phyloP scores from a whole-genome alignment of 2,797 vertebrate genomes.

The Telmatherina bonti region DNA sequence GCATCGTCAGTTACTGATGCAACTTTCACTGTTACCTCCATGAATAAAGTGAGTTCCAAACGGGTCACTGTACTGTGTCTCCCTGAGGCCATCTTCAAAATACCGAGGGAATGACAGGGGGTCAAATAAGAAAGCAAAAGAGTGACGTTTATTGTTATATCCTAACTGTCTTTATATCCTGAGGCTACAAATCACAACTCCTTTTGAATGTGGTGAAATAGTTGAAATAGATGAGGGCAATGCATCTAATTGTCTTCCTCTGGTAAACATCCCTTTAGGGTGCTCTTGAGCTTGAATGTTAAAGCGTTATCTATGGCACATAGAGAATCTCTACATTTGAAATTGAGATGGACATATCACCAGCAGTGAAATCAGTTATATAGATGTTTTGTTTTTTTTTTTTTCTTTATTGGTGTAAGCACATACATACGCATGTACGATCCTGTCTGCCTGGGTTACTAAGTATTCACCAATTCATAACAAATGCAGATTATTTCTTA shows the following conservation, averaged over 20 bases:
- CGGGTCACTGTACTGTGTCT: constrained; percentile 65
- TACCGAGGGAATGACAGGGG: constrained; percentile 45
- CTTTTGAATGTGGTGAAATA: constrained; percentile 44
- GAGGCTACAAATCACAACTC: constrained; percentile 50
- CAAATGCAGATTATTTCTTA: constrained; percentile 69
- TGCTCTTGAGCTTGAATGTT: constrained; percentile 22
- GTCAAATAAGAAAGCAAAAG: constrained; percentile 35
- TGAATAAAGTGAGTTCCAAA: constrained; percentile 70
- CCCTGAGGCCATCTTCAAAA: constrained; percentile 70
- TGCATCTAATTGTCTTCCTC: constrained; percentile 50
- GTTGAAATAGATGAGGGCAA: constrained; percentile 37
- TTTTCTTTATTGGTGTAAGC: not conserved
- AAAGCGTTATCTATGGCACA: constrained; percentile 34
- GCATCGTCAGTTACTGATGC: constrained; percentile 51
- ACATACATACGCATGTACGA: not conserved
- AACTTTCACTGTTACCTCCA: constrained; percentile 67
- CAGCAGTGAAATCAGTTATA: constrained; percentile 8
- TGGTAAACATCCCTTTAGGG: constrained; percentile 23
- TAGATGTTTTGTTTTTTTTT: constrained; percentile 12
- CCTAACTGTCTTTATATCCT: constrained; percentile 50
- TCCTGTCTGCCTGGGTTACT: not conserved
- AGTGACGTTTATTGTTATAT: constrained; percentile 67
- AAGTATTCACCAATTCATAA: not conserved
- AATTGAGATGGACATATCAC: not conserved
- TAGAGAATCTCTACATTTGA: constrained; percentile 1